A percentile compares a stretch with the other conserved stretches of the same genome.
Evolutionary conservation across 1,140 invertebrate genomes (phyloP).

Genomic region (Papilio dardanus): DNA sequence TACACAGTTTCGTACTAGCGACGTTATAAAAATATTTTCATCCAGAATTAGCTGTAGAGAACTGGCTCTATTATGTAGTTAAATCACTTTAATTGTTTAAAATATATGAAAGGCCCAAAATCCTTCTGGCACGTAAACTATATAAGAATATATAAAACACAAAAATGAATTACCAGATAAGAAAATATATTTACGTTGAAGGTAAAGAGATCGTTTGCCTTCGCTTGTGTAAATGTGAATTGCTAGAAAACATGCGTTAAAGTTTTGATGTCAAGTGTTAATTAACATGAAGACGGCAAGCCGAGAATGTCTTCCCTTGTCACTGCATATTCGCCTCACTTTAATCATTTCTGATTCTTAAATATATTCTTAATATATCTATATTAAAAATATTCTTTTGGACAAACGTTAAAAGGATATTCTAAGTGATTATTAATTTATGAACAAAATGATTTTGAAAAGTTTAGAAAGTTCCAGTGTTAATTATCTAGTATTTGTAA

Average conservation of each 20-base stretch:
- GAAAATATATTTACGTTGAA: background rate
- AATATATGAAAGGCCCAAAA: no score
- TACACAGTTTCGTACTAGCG: no score
- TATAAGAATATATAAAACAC: background rate
- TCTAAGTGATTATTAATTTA: background rate
- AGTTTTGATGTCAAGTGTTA: conserved; percentile 37
- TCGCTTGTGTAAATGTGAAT: conserved; percentile 20
- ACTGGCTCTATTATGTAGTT: no score
- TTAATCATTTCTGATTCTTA: background rate
- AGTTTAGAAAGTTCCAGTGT: no score
- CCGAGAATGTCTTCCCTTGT: conserved; percentile 1
- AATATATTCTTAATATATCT: background rate
- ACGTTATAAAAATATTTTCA: no score
- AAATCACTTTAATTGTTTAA: no score
- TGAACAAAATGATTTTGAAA: no score
- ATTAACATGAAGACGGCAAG: conserved; percentile 34
- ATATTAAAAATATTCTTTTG: no score
- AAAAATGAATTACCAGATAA: background rate
- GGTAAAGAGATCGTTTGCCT: background rate
- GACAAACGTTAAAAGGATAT: no score
- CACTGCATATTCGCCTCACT: background rate
- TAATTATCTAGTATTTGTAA: no score
- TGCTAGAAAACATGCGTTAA: conserved; percentile 23
- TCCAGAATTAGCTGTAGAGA: no score
- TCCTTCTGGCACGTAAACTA: no score